phyloP scores from a whole-genome alignment of 2,888 invertebrate genomes.

The Drosophila infuscata region DNA sequence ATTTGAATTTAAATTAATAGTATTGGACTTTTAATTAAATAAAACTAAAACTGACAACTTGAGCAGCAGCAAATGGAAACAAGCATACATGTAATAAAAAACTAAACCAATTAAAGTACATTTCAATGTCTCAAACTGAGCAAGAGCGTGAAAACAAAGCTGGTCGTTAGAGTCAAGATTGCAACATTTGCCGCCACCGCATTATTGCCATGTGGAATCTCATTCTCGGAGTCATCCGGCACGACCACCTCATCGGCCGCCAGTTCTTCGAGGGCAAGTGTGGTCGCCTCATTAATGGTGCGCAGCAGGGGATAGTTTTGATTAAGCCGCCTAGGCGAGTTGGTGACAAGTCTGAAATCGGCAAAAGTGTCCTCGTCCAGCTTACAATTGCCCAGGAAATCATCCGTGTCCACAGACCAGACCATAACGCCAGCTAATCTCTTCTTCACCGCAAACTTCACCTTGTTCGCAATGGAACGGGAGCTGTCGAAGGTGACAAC shows the following conservation, averaged over 20 bases:
- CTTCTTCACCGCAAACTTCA: constrained; percentile 88
- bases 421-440: constrained; percentile 93
- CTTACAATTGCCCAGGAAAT: constrained; percentile 90
- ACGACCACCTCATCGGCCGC: constrained; percentile 81
- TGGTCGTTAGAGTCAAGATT: constrained; percentile 40
- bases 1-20: constrained; percentile 25
- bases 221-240: constrained; percentile 82
- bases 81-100: constrained; percentile 38
- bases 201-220: constrained; percentile 83
- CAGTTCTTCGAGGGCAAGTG: constrained; percentile 86
- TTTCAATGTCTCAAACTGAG: constrained; percentile 42
- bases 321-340: constrained; percentile 76
- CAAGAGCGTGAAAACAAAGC: constrained; percentile 42
- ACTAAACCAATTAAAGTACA: not conserved
- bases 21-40: constrained; percentile 34
- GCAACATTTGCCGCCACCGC: constrained; percentile 47
- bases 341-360: constrained; percentile 84
- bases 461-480: constrained; percentile 90
- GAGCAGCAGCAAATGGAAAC: constrained; percentile 20
- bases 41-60: constrained; percentile 22
- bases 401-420: constrained; percentile 96
- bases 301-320: constrained; percentile 90
- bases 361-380: constrained; percentile 86
- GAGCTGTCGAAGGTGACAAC: constrained; percentile 92
- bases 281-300: constrained; percentile 89